Evolutionary conservation across 2,797 vertebrate species (phyloP).

Genomic region (Danio jaintianensis): DNA sequence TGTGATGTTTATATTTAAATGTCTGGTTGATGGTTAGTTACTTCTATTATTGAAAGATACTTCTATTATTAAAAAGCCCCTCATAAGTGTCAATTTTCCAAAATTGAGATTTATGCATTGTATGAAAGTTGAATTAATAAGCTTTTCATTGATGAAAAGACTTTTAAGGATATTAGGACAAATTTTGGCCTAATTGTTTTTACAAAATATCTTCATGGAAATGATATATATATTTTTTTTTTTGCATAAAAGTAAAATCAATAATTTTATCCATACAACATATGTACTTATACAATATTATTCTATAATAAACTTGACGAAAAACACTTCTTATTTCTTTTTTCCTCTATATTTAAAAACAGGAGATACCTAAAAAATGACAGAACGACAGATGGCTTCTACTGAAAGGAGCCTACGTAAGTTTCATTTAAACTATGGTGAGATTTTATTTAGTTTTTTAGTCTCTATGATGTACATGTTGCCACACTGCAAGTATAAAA

Average conservation of each 20-base stretch:
- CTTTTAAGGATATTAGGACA: no score
- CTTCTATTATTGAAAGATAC: not conserved
- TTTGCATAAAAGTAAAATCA: no score
- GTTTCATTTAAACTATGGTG: constrained; percentile 51
- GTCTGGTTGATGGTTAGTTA: not conserved
- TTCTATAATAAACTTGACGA: no score
- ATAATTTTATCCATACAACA: no score
- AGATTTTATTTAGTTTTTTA: not conserved
- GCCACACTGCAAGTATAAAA: not conserved
- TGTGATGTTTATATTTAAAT: not conserved
- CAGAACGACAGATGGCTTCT: constrained; percentile 72
- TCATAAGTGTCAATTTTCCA: no score
- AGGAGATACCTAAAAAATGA: constrained; percentile 68
- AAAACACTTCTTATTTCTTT: not conserved
- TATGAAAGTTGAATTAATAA: no score
- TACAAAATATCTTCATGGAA: no score
- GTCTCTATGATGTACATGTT: not conserved
- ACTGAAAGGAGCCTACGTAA: constrained; percentile 71
- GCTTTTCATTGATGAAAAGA: no score
- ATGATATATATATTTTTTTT: no score
- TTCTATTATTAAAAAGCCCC: not conserved
- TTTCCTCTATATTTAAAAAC: not conserved
- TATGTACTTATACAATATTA: no score
- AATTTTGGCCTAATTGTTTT: no score
- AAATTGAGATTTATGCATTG: no score